Base-by-base conservation (phyloP, 2,888 invertebrate genomes). In the Drosophila birchii region DNA sequence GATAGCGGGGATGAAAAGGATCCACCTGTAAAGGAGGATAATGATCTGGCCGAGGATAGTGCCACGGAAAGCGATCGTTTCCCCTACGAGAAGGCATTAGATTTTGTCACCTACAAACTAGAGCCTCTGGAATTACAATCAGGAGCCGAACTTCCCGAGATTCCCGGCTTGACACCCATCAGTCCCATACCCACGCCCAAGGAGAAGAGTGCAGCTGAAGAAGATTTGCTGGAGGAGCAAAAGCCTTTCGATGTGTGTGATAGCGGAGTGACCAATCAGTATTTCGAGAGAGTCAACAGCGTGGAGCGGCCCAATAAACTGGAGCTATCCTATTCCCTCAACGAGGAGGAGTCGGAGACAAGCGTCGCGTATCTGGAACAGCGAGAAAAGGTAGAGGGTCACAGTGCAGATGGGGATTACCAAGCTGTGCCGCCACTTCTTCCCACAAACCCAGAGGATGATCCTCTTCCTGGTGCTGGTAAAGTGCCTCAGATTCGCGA, bases 261-360 rank as follows among this genome's bases (percentile, higher is more conserved):
- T 16, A 89, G 90, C 66, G 93, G 93, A 5, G 93, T 93, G 1
- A 93, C 91, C 4, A 93, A 93, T 79, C 88, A 92, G 72, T 92
- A 92, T 74, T 93, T 93, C 73, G 93, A 93, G 70, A 84, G 92
- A 3, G 88, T 93, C 3, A 93, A 92, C 54, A 88, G 91, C 29
- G 91, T 91, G 5, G 92, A 92, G 38, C 82, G 92, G 0, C 92
- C 92, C n/a, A 92, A 80, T 4, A 86, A 89, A 18, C 73, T 92
- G 23, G 91, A 92, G 20, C 77, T 92, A 0, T 78, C 89, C 11
- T 92, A 91, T 62, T 92, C 92, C 0, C 75, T 92, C 3, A 91
- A 86, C 76, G 86, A 84, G 3, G 90, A 91, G 47, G 88, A 90
- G 5, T 12, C 58, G 14, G 73, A 70, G 3, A 51, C 45, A 0